Evolutionary conservation across 2,113 vertebrate species (phyloP).

Genomic region (Ivindomyrus marchei): DNA sequence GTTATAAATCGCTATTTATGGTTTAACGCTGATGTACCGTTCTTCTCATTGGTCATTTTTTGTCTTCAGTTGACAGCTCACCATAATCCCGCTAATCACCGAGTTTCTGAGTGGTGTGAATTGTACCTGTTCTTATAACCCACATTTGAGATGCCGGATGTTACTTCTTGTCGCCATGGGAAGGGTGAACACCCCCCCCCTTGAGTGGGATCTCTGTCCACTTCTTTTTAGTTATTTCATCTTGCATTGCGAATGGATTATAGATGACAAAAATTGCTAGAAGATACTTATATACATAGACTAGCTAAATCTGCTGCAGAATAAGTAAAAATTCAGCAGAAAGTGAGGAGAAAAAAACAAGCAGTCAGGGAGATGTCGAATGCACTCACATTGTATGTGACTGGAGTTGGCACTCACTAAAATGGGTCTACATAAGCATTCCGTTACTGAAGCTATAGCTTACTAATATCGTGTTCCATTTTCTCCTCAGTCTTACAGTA

Average conservation of each 20-base stretch:
- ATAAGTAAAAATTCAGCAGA: conserved; percentile 1
- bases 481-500: background rate
- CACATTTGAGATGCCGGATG: background rate
- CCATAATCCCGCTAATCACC: background rate
- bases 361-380: background rate
- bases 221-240: background rate
- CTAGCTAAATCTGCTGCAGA: background rate
- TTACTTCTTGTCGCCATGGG: background rate
- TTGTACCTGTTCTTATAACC: background rate
- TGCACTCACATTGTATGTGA: background rate
- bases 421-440: background rate
- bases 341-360: background rate
- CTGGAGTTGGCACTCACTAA: conserved; percentile 1
- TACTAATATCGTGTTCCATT: background rate
- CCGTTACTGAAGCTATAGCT: background rate
- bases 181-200: background rate
- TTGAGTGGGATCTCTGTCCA: background rate
- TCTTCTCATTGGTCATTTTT: background rate
- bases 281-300: background rate
- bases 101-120: background rate
- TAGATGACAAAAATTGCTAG: background rate
- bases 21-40: background rate
- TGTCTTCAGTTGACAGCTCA: background rate
- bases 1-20: background rate
- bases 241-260: background rate